Evolutionary conservation across 2,888 invertebrate genomes (phyloP), one percentile per base, ranked within the genome.

Genomic region (Vannuccia rotundouncinata): DNA sequence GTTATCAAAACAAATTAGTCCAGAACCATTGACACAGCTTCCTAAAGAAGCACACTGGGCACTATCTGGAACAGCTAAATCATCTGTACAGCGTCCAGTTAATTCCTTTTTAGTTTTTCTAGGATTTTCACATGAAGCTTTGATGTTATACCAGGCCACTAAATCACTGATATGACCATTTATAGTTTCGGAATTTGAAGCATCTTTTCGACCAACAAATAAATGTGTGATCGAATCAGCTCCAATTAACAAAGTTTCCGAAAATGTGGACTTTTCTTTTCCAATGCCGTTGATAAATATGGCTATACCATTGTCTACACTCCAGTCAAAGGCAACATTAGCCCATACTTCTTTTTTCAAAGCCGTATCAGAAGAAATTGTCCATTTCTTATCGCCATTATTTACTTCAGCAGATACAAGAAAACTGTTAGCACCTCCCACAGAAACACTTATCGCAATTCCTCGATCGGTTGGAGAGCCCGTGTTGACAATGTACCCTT

Each of bases 291-390:
- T 74, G 1, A 79, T 79, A 60, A 60, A 79, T 73, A 79, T 25
- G 1, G 5, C 22, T 29, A 79, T n/a, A 1, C 79, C 79, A 22
- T 1, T 17, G 10, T 73, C 31, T 1, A 31, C 73, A 29, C 31
- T 79, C 79, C 79, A 79, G 0, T n/a, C 31, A n/a, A 79, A 28
- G n/a, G 66, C 79, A 1, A 79, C 17, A 79, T 79, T 75, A 27
- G 27, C 29, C 79, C 79, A 79, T n/a, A 25, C 5, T 28, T 22
- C 74, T 74, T 25, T 78, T 30, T 1, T 22, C 1, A 79, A 10
- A 0, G 74, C 1, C 5, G n/a, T n/a, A 74, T 1, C 29, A 29
- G 66, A 25, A 25, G 29, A 22, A 77, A 74, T 29, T 29, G 27
- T 79, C 79, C 79, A 79, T 28, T 28, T 27, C 13, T 29, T 74